Evolutionary conservation across 2,113 vertebrate species (phyloP), one percentile per base, ranked within the genome.

Genomic region (Speoplatyrhinus poulsoni): DNA sequence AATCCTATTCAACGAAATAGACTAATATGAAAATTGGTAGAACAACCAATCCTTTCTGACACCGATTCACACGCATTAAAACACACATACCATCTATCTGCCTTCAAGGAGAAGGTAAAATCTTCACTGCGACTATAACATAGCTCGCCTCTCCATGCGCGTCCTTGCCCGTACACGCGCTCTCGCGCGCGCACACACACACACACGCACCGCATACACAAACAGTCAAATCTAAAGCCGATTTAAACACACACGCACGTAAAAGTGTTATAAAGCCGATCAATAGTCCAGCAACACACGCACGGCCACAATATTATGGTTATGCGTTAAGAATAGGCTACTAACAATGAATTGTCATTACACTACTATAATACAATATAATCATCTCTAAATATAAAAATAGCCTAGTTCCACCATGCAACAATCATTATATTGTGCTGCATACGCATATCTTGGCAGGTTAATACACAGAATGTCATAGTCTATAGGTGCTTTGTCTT

Each of bases 311-410:
- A 52, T 75, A 71, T n/a, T 57, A 52, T 62, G 62, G 69, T 60
- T 77, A 61, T 72, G 76, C 32, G 80, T 63, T 57, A 73, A 77
- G 68, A 78, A 82, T 81, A 26, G 26, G 26, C 26, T 26, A 82
- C 71, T 77, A 84, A 86, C 75, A 85, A 59, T 64, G 85, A 84
- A 85, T 84, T 87, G 81, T 72, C 84, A 87, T 74, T 67, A 72
- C 67, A 68, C 60, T 17, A 32, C 26, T 63, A 7, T n/a, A 54
- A 58, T 11, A 56, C 56, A 54, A 16, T n/a, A 54, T 54, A 10
- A 36, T 12, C 6, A 47, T 26, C 36, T 64, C 60, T 61, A 7
- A 36, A 60, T 17, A 13, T 3, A 8, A 70, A 59, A 9, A 13
- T 60, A 49, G 52, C 5, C 16, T 57, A 32, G 57, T 57, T 15